A percentile compares a stretch with the other conserved stretches of the same genome.
Evolutionary conservation across 2,797 vertebrate genomes (phyloP).

Genomic region (Tokudaia muenninki): DNA sequence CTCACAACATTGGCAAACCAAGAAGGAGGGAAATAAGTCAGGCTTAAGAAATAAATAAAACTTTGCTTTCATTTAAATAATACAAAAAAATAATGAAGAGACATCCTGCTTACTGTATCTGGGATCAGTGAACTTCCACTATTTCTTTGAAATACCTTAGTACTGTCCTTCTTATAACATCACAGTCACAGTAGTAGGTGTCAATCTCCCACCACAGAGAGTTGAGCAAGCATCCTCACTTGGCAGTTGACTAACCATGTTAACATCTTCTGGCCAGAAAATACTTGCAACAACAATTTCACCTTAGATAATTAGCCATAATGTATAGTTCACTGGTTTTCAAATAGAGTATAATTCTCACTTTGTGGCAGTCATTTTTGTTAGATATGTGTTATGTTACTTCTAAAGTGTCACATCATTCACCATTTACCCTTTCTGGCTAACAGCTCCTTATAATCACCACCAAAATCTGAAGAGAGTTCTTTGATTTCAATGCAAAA

Average conservation of each 20-base stretch:
- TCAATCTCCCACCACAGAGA: not conserved
- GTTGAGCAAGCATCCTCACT: not conserved
- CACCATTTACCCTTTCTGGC: conserved; percentile 4
- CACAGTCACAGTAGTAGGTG: not conserved
- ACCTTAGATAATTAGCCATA: conserved; percentile 46
- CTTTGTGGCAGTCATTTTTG: conserved; percentile 65
- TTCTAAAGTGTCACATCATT: conserved; percentile 46
- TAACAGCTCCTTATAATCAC: conserved; percentile 55
- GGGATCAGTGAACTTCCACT: not conserved
- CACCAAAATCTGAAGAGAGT: conserved; percentile 39
- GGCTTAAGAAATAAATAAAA: not conserved
- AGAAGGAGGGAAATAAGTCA: not conserved
- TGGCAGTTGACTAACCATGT: conserved; percentile 32
- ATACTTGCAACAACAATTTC: conserved; percentile 1
- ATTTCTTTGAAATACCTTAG: conserved; percentile 3
- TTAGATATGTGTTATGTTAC: conserved; percentile 40
- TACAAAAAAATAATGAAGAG: not conserved
- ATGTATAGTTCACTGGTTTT: conserved; percentile 21
- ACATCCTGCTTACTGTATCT: not conserved
- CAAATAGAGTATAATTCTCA: conserved; percentile 55
- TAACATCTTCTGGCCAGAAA: conserved; percentile 27
- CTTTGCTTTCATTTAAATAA: not conserved
- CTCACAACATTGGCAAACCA: not conserved
- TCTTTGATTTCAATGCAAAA: not conserved
- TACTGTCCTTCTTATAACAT: not conserved